phyloP scores from a whole-genome alignment of 2,797 vertebrate species.

The Gouania willdenowi region DNA sequence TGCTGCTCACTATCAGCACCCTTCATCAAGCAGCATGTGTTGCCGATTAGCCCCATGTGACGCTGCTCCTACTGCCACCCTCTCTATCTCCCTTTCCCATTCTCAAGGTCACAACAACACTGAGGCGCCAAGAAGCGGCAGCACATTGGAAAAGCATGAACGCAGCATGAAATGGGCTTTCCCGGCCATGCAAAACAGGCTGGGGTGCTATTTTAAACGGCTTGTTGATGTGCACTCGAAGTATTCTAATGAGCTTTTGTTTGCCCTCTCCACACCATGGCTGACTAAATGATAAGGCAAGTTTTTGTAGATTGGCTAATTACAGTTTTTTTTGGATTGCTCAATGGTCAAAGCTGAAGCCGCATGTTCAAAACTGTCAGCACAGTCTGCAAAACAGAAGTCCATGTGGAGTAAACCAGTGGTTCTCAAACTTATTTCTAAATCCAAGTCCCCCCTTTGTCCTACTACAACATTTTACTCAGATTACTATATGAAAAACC shows the following conservation, averaged over 20 bases:
- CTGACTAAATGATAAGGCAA: conserved; percentile 54
- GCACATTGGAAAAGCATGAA: conserved; percentile 12
- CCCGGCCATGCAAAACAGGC: conserved; percentile 29
- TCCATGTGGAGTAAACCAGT: too few species aligned
- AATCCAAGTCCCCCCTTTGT: too few species aligned
- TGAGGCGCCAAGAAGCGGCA: conserved; percentile 1
- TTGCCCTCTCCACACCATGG: conserved; percentile 44
- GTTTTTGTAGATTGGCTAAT: conserved; percentile 52
- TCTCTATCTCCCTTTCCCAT: conserved; percentile 31
- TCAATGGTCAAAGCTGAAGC: too few species aligned
- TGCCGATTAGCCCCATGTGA: conserved; percentile 50
- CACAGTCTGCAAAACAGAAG: too few species aligned
- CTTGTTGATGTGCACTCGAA: conserved; percentile 47
- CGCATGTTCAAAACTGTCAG: too few species aligned
- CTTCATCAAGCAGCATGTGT: conserved; percentile 53
- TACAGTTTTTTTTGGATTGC: too few species aligned
- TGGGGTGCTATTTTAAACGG: conserved; percentile 48
- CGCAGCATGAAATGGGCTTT: conserved; percentile 37
- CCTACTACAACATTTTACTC: too few species aligned
- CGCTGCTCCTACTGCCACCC: conserved; percentile 23
- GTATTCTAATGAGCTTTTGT: conserved; percentile 68
- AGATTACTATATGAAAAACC: too few species aligned
- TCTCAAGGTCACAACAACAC: conserved; percentile 62
- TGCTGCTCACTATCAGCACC: conserved; percentile 48
- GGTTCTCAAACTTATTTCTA: too few species aligned